Base-by-base conservation (phyloP, 1,140 invertebrate genomes). In the Papilio aristodemus region DNA sequence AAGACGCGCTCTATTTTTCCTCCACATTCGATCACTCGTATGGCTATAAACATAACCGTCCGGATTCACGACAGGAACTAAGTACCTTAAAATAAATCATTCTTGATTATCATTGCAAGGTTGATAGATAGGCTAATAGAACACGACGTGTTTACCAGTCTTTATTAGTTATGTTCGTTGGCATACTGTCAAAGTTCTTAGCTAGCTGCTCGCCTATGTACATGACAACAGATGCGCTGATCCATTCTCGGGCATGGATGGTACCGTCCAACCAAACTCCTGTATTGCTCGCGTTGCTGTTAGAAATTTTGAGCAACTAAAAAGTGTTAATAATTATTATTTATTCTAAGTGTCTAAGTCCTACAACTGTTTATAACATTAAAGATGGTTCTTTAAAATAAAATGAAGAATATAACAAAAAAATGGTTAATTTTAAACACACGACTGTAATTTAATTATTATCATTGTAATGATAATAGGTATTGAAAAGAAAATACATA, bases 21-120 rank as follows among this genome's bases (percentile, higher is more conserved):
- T 91, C 95, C 96, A 96, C 67, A 96, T 90, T 11, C 95, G 90
- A 67, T 95, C 93, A 19, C 77, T 78, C 0, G 83, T 85, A 38
- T 93, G 92, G 0, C 94, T 92, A 73, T 93, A 95, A 70, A 93
- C 92, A 77, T 95, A 96, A 3, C 95, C 95, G 82, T 96, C 95
- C 2, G 95, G 95, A 84, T 96, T 96, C 39, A 94, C 78, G 17
- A 94, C 78, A 0, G 95, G 95, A 39, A 96, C 77, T 59, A 97
- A 94, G 79, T 94, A 93, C 94, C 94, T 89, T 37, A 94, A 80
- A 72, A 63, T 22, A 68, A 46, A 17, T 62, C 9, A 37, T 22
- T 19, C 9, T 38, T 66, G 8, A 25, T 25, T 2, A 64, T 41
- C 37, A 13, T 27, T 36, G 41, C 2, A 71, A 25, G 25, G 25